Evolutionary conservation across 2,888 invertebrate genomes (phyloP).

Genomic region (Athripsodes cinereus): DNA sequence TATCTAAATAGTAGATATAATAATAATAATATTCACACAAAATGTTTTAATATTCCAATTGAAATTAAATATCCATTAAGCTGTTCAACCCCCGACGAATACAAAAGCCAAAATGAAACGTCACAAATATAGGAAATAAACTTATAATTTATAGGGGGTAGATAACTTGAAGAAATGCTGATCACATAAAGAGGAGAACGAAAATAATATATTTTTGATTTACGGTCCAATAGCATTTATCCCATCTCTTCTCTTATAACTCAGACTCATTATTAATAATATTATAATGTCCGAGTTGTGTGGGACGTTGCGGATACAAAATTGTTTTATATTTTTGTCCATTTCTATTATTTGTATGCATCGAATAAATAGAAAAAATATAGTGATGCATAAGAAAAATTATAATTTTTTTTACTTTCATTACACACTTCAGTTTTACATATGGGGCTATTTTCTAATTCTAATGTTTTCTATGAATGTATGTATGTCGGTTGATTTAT

Average conservation of each 20-base stretch:
- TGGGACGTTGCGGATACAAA: background rate
- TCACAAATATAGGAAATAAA: constrained; percentile 25
- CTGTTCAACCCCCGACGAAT: constrained; percentile 3
- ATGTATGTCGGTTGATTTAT: no score
- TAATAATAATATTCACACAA: background rate
- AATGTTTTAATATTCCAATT: constrained; percentile 7
- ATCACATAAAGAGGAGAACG: constrained; percentile 25
- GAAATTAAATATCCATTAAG: constrained; percentile 10
- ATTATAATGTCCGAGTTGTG: background rate
- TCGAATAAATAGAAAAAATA: no score
- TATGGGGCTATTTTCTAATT: no score
- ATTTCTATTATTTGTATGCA: no score
- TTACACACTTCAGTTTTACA: no score
- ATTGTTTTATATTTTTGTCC: no score
- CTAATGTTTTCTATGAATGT: no score
- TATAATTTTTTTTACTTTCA: no score
- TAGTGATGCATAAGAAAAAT: no score
- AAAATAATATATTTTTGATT: constrained; percentile 26
- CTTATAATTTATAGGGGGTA: constrained; percentile 25
- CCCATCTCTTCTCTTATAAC: constrained; percentile 11
- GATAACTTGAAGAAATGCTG: constrained; percentile 26
- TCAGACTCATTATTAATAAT: constrained; percentile 25
- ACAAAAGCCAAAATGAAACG: constrained; percentile 10
- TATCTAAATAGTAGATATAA: background rate
- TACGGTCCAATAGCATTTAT: constrained; percentile 26